phyloP scores from a whole-genome alignment of 1,140 invertebrate species.

The Triops longicaudatus region DNA sequence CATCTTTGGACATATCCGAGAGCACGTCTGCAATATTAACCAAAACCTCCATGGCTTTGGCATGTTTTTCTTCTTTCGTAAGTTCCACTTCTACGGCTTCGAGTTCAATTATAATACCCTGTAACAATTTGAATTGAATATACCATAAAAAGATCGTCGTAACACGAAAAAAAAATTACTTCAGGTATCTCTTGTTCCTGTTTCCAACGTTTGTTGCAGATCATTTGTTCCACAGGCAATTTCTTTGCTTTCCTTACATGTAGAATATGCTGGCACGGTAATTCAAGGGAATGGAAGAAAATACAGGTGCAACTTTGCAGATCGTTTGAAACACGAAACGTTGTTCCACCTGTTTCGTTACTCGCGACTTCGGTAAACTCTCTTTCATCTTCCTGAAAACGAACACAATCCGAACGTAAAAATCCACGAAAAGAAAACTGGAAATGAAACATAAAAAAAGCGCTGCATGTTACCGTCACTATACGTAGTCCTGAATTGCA shows the following conservation, averaged over 20 bases:
- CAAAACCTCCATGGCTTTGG: background rate
- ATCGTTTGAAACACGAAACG: background rate
- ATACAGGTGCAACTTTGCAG: background rate
- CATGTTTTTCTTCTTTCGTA: background rate
- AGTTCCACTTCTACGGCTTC: background rate
- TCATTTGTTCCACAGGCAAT: background rate
- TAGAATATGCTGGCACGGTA: background rate
- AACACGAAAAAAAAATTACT: background rate
- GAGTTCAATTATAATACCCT: background rate
- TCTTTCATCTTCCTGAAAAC: background rate
- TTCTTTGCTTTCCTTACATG: background rate
- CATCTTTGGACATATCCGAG: background rate
- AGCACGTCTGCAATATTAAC: background rate
- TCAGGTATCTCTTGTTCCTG: background rate
- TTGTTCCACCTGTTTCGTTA: background rate
- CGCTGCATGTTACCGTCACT: background rate
- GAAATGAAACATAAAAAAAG: background rate
- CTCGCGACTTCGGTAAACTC: background rate
- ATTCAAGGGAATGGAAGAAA: background rate
- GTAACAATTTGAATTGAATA: background rate
- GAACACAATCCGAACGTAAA: no score
- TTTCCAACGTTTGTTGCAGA: constrained; percentile 2
- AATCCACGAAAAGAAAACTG: no score
- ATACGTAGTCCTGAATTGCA: background rate
- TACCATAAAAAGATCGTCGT: no score